Conservation (phyloP, 2,113 vertebrate species). For the Mustelus asterias region DNA sequence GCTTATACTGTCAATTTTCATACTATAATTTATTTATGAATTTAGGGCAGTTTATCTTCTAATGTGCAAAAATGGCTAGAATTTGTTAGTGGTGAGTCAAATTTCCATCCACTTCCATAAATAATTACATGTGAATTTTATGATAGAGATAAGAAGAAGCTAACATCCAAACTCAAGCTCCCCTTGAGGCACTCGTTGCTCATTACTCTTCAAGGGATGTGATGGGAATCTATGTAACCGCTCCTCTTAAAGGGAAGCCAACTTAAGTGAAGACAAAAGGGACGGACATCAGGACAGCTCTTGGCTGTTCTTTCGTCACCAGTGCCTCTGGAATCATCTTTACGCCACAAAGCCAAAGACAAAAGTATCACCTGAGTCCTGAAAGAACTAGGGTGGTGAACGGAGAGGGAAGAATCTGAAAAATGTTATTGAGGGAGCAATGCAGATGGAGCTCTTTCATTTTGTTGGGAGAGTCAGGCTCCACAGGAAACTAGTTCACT, state of each 20-base stretch:
- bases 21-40: not conserved
- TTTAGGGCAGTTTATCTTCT: not conserved
- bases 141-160: too few relatives aligned
- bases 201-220: not conserved
- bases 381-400: not conserved
- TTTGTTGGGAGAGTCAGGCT: too few relatives aligned
- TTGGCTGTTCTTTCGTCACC: not conserved
- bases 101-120: too few relatives aligned
- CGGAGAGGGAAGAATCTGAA: not conserved
- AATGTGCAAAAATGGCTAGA: not conserved
- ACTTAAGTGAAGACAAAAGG: not conserved
- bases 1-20: not conserved
- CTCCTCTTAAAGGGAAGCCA: not conserved
- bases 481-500: not conserved
- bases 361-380: not conserved
- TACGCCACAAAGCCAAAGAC: not conserved
- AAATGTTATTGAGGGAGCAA: not conserved
- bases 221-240: not conserved
- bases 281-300: not conserved
- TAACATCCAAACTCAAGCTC: not conserved
- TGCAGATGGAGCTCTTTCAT: too few relatives aligned
- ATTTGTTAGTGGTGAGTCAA: not conserved
- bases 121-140: too few relatives aligned
- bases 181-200: not conserved
- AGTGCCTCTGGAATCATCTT: not conserved